phyloP scores from a whole-genome alignment of 2,888 invertebrate species.

The Cryptocheilus praepositus region DNA sequence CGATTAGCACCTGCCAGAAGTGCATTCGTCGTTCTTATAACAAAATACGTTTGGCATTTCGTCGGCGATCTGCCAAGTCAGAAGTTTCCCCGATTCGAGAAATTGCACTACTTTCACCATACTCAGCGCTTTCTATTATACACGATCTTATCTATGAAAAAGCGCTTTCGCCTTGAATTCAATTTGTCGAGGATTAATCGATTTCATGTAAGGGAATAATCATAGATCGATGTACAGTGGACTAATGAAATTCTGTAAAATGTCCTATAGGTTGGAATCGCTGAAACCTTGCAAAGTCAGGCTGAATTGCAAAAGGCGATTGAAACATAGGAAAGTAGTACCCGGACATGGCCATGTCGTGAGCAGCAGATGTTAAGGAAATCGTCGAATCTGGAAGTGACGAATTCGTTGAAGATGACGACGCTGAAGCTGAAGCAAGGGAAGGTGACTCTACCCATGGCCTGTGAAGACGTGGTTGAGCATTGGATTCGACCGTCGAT shows the following conservation, averaged over 20 bases:
- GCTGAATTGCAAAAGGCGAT: constrained; percentile 15
- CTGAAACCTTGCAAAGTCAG: constrained; percentile 17
- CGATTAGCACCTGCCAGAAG: constrained; percentile 29
- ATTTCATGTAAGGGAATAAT: too few relatives aligned
- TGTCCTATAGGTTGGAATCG: background rate
- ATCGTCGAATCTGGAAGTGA: background rate
- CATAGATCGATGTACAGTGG: background rate
- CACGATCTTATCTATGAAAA: background rate
- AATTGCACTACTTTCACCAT: too few relatives aligned
- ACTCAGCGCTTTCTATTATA: too few relatives aligned
- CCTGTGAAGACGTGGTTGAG: constrained; percentile 56
- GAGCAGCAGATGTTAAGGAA: too few relatives aligned
- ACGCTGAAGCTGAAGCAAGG: constrained; percentile 37
- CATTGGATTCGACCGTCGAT: constrained; percentile 21
- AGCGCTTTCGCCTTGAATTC: background rate
- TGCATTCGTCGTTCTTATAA: background rate
- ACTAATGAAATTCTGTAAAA: constrained; percentile 21
- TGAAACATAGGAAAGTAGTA: constrained; percentile 19
- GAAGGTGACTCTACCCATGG: constrained; percentile 57
- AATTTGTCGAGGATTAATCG: too few relatives aligned
- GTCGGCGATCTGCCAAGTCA: too few relatives aligned
- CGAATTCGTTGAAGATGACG: constrained; percentile 44
- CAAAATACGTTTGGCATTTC: too few relatives aligned
- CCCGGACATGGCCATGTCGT: too few relatives aligned
- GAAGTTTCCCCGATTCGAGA: too few relatives aligned